Base-by-base conservation (phyloP, 1,140 invertebrate genomes). In the Temnothorax longispinosus region DNA sequence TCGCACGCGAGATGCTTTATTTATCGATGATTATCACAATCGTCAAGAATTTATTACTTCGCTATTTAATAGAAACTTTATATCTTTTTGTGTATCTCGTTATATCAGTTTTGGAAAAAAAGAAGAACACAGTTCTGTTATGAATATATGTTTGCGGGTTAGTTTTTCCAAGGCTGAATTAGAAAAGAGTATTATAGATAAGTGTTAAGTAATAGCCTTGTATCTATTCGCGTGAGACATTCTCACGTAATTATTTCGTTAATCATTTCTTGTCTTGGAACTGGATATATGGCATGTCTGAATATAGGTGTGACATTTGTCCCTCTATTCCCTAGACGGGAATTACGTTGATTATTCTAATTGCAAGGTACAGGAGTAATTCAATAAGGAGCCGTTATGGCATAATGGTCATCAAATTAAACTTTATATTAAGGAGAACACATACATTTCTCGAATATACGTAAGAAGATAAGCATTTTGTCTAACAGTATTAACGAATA, bases 311-410 rank as follows among this genome's bases (percentile, higher is more conserved):
- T 85, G 69, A 84, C 69, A 84, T 75, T 84, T 84, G 80, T 84
- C 80, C 54, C 15, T 60, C 18, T 74, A 84, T 74, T 74, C 80
- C 69, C 80, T 74, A 50, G 54, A 32, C 32, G 69, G 41, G 56
- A 84, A 75, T 84, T 60, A 75, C 54, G 44, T 75, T 84, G 56
- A 84, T 84, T 84, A 84, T 84, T 84, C 80, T 84, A 84, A 84
- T 84, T 75, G 69, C 80, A 44, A 75, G 44, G 21, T 71, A 21
- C 47, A 41, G 44, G 80, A 62, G 7, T 84, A 75, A 84, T 84
- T 82, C 41, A 74, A 74, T 60, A 82, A 74, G 38, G 56, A 58
- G 10, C 10, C 8, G 41, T 21, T 35, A 21, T 47, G n/a, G 7
- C 1, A 60, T 60, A 44, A 82, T 56, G 5, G 41, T 54, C 8